Percentiles rank a stretch among this genome's conserved stretches.
Evolutionary conservation across 2,888 invertebrate genomes (phyloP).

Genomic region (Drosophila pseudotakahashii): DNA sequence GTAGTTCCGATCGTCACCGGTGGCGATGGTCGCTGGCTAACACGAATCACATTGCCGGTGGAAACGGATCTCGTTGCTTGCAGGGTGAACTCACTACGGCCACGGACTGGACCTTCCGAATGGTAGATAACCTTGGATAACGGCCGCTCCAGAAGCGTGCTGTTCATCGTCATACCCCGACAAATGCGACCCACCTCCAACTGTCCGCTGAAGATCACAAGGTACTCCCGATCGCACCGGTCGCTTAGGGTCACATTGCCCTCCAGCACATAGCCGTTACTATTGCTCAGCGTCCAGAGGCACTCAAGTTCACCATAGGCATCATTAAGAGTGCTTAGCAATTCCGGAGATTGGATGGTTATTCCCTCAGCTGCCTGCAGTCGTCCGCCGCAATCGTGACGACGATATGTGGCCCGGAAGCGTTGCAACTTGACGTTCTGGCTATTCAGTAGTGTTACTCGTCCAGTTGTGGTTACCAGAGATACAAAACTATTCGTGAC

Average conservation of each 20-base stretch:
- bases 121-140: conserved; percentile 88
- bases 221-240: conserved; percentile 86
- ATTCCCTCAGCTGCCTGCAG: conserved; percentile 81
- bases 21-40: neutral
- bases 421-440: conserved; percentile 22
- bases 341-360: conserved; percentile 73
- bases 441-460: conserved; percentile 60
- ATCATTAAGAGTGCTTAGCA: neutral
- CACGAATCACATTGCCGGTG: conserved; percentile 86
- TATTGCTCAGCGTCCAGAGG: conserved; percentile 87
- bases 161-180: conserved; percentile 67
- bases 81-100: conserved; percentile 56
- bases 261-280: conserved; percentile 80
- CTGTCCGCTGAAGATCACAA: conserved; percentile 85
- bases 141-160: conserved; percentile 63
- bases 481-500: conserved; percentile 47
- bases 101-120: conserved; percentile 82
- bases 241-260: conserved; percentile 86
- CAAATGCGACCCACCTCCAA: conserved; percentile 87
- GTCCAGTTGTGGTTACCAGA: conserved; percentile 53
- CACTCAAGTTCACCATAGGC: conserved; percentile 86
- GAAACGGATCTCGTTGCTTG: conserved; percentile 71
- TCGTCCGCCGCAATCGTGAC: conserved; percentile 89
- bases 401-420: conserved; percentile 86
- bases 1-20: conserved; percentile 51